Base-by-base conservation (phyloP, 30 jellyfish, hydroid and myxozoan genomes). In the Haliclystus octoradiatus region DNA sequence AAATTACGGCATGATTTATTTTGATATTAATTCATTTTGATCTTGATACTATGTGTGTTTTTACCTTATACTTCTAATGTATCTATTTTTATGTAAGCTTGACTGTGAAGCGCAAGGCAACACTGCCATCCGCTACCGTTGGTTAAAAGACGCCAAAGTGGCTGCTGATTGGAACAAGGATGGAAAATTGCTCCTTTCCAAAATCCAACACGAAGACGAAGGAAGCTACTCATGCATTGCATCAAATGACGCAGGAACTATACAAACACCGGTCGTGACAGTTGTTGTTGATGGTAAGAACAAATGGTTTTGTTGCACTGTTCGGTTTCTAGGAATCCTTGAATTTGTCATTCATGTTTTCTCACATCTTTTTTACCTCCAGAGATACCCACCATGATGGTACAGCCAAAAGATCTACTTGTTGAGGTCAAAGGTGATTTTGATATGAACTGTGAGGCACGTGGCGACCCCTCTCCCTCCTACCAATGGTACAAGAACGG, bases 211-310 rank as follows among this genome's bases (percentile, higher is more conserved):
- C 57, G 73, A 74, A 25, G 80, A 68, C 50, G 93, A 74, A 69
- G 96, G 96, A 0, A 47, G 46, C 19, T 86, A 86, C 50, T 81
- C 94, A 28, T 88, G 95, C 80, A 63, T 88, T 49, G 97, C 95
- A 26, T 57, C 85, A 9, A 88, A 69, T 57, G 83, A 73, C 3
- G 95, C 93, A 14, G 97, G 97, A 31, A 77, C 78, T 34, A 46
- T 68, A 52, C 92, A 40, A 34, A 76, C 97, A 0, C 28, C 84
- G 26, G 50, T 74, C 13, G 92, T 88, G 51, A 67, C 34, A 12
- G 65, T 88, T 47, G 31, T 68, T 5, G 80, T 88, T 13, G 74
- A 73, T 27, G 95, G 97, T 88, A 33, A 74, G 47, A n/a, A 22
- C 22, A 1, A 26, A 46, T 70, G 49, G 4, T 24, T 14, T 5